Evolutionary conservation across 2,888 invertebrate genomes (phyloP).

Genomic region (Diachrysia chrysitis): DNA sequence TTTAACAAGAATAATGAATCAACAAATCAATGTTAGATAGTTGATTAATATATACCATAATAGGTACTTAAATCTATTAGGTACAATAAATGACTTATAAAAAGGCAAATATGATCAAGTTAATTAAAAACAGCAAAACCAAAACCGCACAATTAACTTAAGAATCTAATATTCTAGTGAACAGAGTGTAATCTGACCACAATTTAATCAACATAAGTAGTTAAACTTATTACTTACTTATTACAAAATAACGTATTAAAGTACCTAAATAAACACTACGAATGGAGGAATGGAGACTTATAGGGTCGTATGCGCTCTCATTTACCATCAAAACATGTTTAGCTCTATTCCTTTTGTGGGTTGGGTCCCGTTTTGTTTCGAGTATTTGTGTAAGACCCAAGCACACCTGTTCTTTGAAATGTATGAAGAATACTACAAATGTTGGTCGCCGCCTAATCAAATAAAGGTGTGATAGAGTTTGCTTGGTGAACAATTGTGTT

Average conservation of each 20-base stretch:
- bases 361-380: slow-evolving; percentile 56
- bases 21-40: too few species aligned
- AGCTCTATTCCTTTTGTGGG: slow-evolving; percentile 58
- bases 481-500: slow-evolving; percentile 44
- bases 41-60: neutral
- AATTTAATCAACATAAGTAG: slow-evolving; percentile 39
- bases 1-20: too few species aligned
- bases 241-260: slow-evolving; percentile 46
- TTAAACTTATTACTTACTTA: slow-evolving; percentile 47
- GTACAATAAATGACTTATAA: neutral
- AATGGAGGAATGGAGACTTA: slow-evolving; percentile 43
- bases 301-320: slow-evolving; percentile 57
- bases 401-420: slow-evolving; percentile 68
- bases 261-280: slow-evolving; percentile 54
- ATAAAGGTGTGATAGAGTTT: slow-evolving; percentile 53
- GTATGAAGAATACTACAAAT: slow-evolving; percentile 65
- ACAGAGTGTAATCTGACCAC: slow-evolving; percentile 8
- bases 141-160: neutral
- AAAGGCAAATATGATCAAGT: neutral
- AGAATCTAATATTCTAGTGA: neutral
- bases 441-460: slow-evolving; percentile 59
- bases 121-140: slow-evolving; percentile 3
- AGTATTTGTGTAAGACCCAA: slow-evolving; percentile 68
- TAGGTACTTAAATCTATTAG: neutral
- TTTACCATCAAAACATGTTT: slow-evolving; percentile 65